Percentiles rank a stretch among this genome's conserved stretches.
Conservation (phyloP, 2,113 vertebrate genomes). For the Centropristis striata region DNA sequence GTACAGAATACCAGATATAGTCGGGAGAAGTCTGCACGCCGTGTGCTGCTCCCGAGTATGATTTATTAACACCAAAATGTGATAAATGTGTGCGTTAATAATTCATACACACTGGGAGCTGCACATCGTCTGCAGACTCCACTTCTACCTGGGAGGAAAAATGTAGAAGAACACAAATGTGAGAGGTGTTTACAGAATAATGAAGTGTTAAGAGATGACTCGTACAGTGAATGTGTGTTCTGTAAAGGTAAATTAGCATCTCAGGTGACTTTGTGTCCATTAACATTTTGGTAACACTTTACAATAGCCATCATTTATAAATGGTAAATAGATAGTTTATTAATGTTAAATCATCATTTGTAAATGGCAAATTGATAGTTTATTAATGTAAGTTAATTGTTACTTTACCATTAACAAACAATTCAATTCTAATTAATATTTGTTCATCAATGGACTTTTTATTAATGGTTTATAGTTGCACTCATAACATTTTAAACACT, state of each 20-base stretch:
- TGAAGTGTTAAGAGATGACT: not conserved
- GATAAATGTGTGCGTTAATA: slow-evolving; percentile 55
- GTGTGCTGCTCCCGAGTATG: not conserved
- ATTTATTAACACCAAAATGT: slow-evolving; percentile 60
- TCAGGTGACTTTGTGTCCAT: not conserved
- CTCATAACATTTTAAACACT: too few relatives aligned
- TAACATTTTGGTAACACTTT: too few relatives aligned
- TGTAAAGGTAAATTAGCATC: too few relatives aligned
- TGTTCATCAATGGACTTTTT: too few relatives aligned
- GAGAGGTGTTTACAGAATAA: not conserved
- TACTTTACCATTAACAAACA: too few relatives aligned
- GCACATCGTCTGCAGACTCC: slow-evolving; percentile 8
- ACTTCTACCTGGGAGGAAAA: slow-evolving; percentile 15
- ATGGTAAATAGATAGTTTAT: too few relatives aligned
- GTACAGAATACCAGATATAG: not conserved
- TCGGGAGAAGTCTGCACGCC: not conserved
- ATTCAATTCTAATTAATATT: too few relatives aligned
- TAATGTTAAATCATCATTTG: too few relatives aligned
- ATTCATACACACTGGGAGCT: slow-evolving; percentile 26
- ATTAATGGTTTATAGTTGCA: too few relatives aligned
- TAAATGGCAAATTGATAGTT: too few relatives aligned
- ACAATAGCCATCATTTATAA: too few relatives aligned
- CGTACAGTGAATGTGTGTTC: not conserved
- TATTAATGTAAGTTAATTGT: too few relatives aligned
- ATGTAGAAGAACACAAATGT: not conserved